Conservation (phyloP, 1,140 invertebrate genomes). For the Myzus persicae region DNA sequence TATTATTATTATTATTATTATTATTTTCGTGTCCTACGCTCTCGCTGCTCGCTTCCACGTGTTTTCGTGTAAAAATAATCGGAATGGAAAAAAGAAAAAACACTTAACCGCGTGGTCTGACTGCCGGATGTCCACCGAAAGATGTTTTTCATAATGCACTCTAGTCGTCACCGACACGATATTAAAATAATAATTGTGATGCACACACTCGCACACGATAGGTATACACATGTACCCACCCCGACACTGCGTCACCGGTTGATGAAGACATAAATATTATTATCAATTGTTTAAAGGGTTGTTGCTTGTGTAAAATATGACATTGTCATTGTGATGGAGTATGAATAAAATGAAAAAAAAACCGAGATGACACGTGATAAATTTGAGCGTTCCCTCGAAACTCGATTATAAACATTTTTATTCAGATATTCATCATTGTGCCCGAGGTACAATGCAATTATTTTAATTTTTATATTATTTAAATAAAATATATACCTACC, state of each 20-base stretch:
- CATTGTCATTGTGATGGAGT: slow-evolving; percentile 26
- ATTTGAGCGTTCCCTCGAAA: neutral
- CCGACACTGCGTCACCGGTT: neutral
- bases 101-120: neutral
- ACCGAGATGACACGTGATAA: slow-evolving; percentile 32
- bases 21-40: neutral
- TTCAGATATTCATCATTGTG: slow-evolving; percentile 30
- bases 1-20: neutral
- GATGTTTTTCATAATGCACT: slow-evolving; percentile 34
- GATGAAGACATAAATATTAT: slow-evolving; percentile 55
- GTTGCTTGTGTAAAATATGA: neutral
- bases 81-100: neutral
- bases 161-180: slow-evolving; percentile 25
- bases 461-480: neutral
- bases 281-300: slow-evolving; percentile 53
- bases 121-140: slow-evolving; percentile 31
- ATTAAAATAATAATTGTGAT: neutral
- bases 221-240: neutral
- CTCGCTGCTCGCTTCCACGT: neutral
- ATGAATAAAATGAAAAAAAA: slow-evolving; percentile 23
- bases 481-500: neutral
- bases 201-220: neutral
- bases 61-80: neutral
- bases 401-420: neutral
- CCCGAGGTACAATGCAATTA: neutral